Evolutionary conservation across 92 coral and sea anemone genomes (phyloP).

Genomic region (Paragorgia papillata): DNA sequence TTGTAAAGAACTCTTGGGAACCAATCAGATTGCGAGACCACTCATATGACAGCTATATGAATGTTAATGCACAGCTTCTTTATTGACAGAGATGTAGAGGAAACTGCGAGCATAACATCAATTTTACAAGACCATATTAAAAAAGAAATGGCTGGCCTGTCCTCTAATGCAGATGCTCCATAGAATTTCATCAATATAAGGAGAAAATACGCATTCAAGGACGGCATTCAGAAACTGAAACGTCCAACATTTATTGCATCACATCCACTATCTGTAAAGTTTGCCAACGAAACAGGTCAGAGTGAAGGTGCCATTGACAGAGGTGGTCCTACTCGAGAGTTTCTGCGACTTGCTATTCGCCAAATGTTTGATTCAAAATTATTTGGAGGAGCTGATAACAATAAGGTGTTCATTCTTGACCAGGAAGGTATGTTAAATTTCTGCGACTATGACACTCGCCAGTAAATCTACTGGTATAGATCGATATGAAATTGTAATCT

Average conservation of each 20-base stretch:
- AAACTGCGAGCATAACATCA: neutral
- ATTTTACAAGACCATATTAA: conserved; percentile 2
- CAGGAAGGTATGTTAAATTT: conserved; percentile 12
- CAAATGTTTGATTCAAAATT: conserved; percentile 1
- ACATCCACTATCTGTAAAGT: conserved; percentile 35
- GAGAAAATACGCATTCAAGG: conserved; percentile 25
- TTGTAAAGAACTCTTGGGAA: no score
- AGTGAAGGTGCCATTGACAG: conserved; percentile 45
- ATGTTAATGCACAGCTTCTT: neutral
- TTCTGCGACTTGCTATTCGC: conserved; percentile 31
- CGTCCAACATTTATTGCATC: conserved; percentile 10
- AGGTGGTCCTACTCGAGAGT: conserved; percentile 49
- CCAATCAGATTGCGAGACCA: no score
- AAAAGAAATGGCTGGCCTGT: conserved; percentile 7
- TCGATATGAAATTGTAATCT: no score
- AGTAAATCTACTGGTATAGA: no score
- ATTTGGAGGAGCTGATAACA: conserved; percentile 4
- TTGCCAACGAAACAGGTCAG: conserved; percentile 8
- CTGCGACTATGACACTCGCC: neutral
- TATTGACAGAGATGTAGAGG: neutral
- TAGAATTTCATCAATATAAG: conserved; percentile 25
- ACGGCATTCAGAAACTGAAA: conserved; percentile 11
- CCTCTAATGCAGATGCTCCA: neutral
- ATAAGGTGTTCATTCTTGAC: conserved; percentile 21
- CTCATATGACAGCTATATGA: no score